Evolutionary conservation across 2,797 vertebrate genomes (phyloP), one percentile per base, ranked within the genome.

Genomic region (Huso huso): DNA sequence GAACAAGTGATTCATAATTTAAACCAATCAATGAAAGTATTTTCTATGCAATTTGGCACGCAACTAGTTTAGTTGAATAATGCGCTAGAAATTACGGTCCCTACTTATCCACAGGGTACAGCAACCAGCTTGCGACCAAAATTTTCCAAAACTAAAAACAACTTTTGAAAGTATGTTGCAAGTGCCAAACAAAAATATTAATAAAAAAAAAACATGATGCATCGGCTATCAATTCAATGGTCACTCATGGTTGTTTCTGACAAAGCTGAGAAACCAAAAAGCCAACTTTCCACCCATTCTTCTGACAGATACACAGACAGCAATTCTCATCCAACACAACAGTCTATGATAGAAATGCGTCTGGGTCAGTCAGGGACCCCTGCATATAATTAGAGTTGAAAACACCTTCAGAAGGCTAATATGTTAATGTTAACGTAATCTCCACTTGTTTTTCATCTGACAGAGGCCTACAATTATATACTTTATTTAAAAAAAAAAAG

Each of bases 281-380:
- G 18, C 18, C 18, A 18, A 37, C 59, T 49, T 50, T 48, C 55
- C 12, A 58, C 55, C 55, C 55, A 10, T 55, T 78, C 74, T 76
- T 83, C 78, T 82, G 83, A 76, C 81, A 76, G 78, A 78, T 79
- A 69, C 11, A 58, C 55, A 58, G 55, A 13, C 55, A 37, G 37
- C 37, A 37, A 37, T 37, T 37, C 37, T 37, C 37, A 37, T 37
- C 37, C 37, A 58, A 58, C 10, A 58, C 10, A 58, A 11, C 10
- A 37, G 37, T 37, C 37, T 5, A 37, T 37, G 37, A 58, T 13
- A 58, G 55, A 58, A 5, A n/a, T 58, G 12, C 12, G 15, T 11
- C 55, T 58, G 11, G 8, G 55, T 11, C 11, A 7, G 2, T 7
- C 6, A 58, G 55, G 55, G 55, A 11, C 12, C 12, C 7, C 10